Base-by-base conservation (phyloP, 2,797 vertebrate species). In the Cuniculus paca region DNA sequence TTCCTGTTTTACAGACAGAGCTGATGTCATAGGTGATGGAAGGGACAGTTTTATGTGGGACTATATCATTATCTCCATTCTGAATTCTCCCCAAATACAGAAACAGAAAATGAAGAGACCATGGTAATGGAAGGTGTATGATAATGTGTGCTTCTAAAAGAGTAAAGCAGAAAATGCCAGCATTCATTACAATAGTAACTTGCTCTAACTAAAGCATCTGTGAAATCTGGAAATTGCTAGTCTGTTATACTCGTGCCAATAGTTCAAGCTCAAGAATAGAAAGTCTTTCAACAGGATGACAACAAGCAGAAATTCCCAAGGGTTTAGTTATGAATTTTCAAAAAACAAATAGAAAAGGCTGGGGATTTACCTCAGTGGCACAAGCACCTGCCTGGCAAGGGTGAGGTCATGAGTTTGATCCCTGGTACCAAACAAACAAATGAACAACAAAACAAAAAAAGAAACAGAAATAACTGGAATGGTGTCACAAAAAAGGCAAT, bases 1-100 rank as follows among this genome's bases (percentile, higher is more conserved):
- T 97, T 95, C 97, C 97, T 95, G 94, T 72, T 58, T 93, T 58
- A 74, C 82, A 95, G 95, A 97, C 96, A 86, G 45, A 82, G 68
- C n/a, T 94, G 88, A 97, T 45, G 82, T 95, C 94, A 94, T 2
- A n/a, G 94, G 84, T 8, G 28, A 65, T n/a, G 22, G 75, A 80
- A 42, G 11, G 56, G 52, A 68, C 60, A 74, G 61, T 68, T 85
- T 85, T 74, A 65, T 77, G 42, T 74, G 70, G 58, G 34, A 88
- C 78, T 74, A 2, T 95, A 50, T 97, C 68, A 95, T 97, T 95
- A 97, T 88, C 84, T 80, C 56, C 85, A 13, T 68, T 63, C 79
- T 58, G 17, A 88, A 88, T 75, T 74, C 72, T 94, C 72, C 75
- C 70, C 14, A 80, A 84, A 68, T 54, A 70, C 31, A 86, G 92